Evolutionary conservation across 2,888 invertebrate species (phyloP), one percentile per base, ranked within the genome.

Genomic region (Dicyrtomina minuta): DNA sequence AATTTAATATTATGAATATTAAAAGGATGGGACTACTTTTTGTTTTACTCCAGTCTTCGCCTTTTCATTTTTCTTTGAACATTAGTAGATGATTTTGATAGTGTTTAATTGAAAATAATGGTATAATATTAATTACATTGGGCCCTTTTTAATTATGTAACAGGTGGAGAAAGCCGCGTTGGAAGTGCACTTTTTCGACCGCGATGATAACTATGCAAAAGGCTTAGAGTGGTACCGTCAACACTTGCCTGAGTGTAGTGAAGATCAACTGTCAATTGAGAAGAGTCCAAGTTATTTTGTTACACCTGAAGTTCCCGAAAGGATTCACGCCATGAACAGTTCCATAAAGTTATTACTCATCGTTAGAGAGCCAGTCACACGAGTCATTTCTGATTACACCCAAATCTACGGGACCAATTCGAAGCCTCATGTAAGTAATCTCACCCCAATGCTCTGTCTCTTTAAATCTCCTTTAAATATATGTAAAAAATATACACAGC

Each of bases 281-380:
- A 98, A 99, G 84, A 96, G 95, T 79, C 98, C 98, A 5, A 94
- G 95, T 80, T 98, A 98, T 84, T 98, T 98, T 84, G 93, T 96
- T 56, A 94, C 94, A 68, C 91, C 93, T 15, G 91, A 93, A 87
- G 96, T 94, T 41, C 96, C 98, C 13, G 92, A 93, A 83, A 86
- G 98, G 74, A 93, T 99, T 66, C 87, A 90, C 77, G 91, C 92
- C 71, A 95, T 98, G 93, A 96, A 98, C 84, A 88, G 91, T 10
- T 90, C 91, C 80, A 90, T 96, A 72, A 92, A 94, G 79, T 67
- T 99, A 70, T 87, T 98, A 74, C 85, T 98, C 78, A 95, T 98
- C 80, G 93, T 99, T 24, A 87, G 98, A 15, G 95, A 99, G 82
- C 98, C 98, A 2, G 95, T 97, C 67, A 93, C 93, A 20, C 86